Conservation (phyloP, 2,888 invertebrate species). For the Dasysyrphus tricinctus region DNA sequence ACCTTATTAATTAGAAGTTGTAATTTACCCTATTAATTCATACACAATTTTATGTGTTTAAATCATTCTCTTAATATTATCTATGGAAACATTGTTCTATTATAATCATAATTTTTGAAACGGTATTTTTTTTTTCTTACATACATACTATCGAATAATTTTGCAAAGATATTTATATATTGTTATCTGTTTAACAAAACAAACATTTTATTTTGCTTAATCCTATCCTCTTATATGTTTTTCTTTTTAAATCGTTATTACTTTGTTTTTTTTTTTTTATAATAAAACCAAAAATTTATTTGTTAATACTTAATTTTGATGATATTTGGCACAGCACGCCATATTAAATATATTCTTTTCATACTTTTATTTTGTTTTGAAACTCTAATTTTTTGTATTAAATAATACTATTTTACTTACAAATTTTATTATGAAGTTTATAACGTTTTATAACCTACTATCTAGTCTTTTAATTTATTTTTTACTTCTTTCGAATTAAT, state of each 20-base stretch:
- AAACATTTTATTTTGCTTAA: background rate
- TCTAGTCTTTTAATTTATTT: slow-evolving; percentile 29
- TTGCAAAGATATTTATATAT: slow-evolving; percentile 24
- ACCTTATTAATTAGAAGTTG: slow-evolving; percentile 55
- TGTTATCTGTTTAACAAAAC: slow-evolving; percentile 28
- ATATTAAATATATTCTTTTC: background rate
- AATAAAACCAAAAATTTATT: background rate
- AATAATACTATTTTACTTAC: background rate
- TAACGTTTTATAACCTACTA: slow-evolving; percentile 5
- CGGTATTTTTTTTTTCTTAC: slow-evolving; percentile 13
- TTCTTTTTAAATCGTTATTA: background rate
- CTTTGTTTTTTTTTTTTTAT: background rate
- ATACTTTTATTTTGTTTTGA: background rate
- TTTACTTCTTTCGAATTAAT: slow-evolving; percentile 35
- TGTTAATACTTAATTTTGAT: slow-evolving; percentile 6
- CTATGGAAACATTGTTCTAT: slow-evolving; percentile 45
- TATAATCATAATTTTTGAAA: slow-evolving; percentile 36
- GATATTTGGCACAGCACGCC: slow-evolving; percentile 24
- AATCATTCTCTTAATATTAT: slow-evolving; percentile 40
- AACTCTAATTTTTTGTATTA: slow-evolving; percentile 18
- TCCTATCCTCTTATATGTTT: background rate
- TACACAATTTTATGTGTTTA: slow-evolving; percentile 59
- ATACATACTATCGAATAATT: slow-evolving; percentile 8
- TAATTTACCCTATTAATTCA: slow-evolving; percentile 64
- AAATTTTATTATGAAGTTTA: slow-evolving; percentile 3